Evolutionary conservation across 2,113 vertebrate species (phyloP).

Genomic region (Cinclus mexicanus): DNA sequence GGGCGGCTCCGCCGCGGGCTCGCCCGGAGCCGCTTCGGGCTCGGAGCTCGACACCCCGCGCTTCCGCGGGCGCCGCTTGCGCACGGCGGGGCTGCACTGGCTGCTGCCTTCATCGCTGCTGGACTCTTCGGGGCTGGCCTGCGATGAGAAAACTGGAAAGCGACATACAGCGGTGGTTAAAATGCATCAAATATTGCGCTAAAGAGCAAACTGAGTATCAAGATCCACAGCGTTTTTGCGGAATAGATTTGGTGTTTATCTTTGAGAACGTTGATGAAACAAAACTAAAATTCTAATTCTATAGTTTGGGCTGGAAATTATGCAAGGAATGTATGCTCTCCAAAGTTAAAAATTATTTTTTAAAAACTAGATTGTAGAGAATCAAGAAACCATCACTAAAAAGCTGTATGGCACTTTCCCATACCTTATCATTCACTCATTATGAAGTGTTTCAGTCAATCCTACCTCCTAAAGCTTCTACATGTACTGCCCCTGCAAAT

Average conservation of each 20-base stretch:
- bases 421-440: neutral
- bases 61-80: conserved; percentile 83
- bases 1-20: neutral
- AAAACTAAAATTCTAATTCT: neutral
- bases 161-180: neutral
- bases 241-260: neutral
- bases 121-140: conserved; percentile 67
- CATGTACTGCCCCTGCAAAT: neutral
- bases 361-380: neutral
- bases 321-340: neutral
- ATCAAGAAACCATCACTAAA: neutral
- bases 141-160: conserved; percentile 66
- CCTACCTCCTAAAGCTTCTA: neutral
- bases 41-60: conserved; percentile 71
- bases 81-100: conserved; percentile 56
- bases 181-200: neutral
- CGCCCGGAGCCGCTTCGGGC: neutral
- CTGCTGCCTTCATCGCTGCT: conserved; percentile 82
- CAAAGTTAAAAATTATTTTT: neutral
- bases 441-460: neutral
- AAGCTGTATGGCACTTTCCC: neutral
- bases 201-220: neutral
- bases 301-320: neutral
- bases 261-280: neutral
- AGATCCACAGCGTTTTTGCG: neutral